Percentiles rank a stretch among this genome's conserved stretches.
Evolutionary conservation across 2,888 invertebrate species (phyloP).

Genomic region (Gryllus longicercus): DNA sequence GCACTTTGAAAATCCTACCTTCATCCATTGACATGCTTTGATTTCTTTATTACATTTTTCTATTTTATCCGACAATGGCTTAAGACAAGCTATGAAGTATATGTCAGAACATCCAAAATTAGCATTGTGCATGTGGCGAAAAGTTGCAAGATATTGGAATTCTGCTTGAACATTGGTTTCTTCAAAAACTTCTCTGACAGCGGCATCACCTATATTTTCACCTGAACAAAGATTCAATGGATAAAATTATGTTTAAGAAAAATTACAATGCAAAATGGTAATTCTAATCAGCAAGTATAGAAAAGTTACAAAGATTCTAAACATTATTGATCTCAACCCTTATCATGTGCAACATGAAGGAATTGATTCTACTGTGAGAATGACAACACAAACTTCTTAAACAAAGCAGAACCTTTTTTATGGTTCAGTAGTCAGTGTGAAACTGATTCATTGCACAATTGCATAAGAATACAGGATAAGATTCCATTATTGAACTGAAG

Average conservation of each 20-base stretch:
- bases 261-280: neutral
- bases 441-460: too few species aligned
- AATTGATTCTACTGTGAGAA: too few species aligned
- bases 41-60: slow-evolving; percentile 74
- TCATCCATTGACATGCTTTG: slow-evolving; percentile 77
- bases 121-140: slow-evolving; percentile 73
- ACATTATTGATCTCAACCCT: too few species aligned
- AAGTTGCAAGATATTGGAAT: slow-evolving; percentile 71
- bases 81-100: slow-evolving; percentile 73
- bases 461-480: too few species aligned
- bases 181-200: slow-evolving; percentile 80
- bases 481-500: too few species aligned
- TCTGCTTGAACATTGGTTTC: slow-evolving; percentile 80
- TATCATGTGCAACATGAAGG: too few species aligned
- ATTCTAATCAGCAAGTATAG: too few species aligned
- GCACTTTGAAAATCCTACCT: slow-evolving; percentile 46
- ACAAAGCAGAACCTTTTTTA: too few species aligned
- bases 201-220: slow-evolving; percentile 79
- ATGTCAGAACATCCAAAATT: slow-evolving; percentile 83
- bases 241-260: slow-evolving; percentile 24
- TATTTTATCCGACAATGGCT: slow-evolving; percentile 61
- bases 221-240: slow-evolving; percentile 50
- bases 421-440: too few species aligned
- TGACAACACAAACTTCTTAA: too few species aligned
- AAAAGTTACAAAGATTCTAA: too few species aligned